Evolutionary conservation across 2,888 invertebrate genomes (phyloP), one percentile per base, ranked within the genome.

Genomic region (Autographa gamma): DNA sequence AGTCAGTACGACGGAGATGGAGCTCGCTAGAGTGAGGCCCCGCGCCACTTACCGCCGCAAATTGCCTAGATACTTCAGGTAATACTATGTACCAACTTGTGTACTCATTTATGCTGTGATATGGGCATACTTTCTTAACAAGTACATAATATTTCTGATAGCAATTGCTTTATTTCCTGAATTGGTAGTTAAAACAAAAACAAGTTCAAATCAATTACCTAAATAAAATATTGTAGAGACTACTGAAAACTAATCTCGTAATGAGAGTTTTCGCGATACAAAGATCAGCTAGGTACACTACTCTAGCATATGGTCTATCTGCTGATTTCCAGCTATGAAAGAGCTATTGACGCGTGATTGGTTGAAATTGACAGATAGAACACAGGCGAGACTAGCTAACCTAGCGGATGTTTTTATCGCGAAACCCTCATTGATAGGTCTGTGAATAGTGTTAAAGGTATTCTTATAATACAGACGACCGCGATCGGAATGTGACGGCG

Each of bases 1-100:
- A 66, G 96, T 96, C 7, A 95, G 96, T 84, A 96, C 96, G 2
- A 95, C 96, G 4, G 95, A 95, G 75, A 92, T 95, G 93, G 95
- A 95, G 79, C 84, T 95, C 8, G 95, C 92, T 0, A 87, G 94
- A 38, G 95, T 95, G 18, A 89, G 94, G 0, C 95, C 95, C 0
- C 89, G 94, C 2, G 86, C 94, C 8, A 91, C 93, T 0, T 94
- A 88, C 73, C 88, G 89, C 54, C 88, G 92, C 63, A 95, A 95
- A 76, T 75, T 95, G n/a, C 94, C 95, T 0, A 82, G 95, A 72
- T 93, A 93, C 84, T 94, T 94, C 80, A 92, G 95, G 95, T 94
- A 64, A 65, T 7, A 59, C n/a, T 6, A 1, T n/a, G n/a, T n/a
- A n/a, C 8, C n/a, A 48, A 16, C 16, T n/a, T n/a, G 2, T n/a